Conservation (phyloP, 2,113 vertebrate species). For the Rhizomys pruinosus region DNA sequence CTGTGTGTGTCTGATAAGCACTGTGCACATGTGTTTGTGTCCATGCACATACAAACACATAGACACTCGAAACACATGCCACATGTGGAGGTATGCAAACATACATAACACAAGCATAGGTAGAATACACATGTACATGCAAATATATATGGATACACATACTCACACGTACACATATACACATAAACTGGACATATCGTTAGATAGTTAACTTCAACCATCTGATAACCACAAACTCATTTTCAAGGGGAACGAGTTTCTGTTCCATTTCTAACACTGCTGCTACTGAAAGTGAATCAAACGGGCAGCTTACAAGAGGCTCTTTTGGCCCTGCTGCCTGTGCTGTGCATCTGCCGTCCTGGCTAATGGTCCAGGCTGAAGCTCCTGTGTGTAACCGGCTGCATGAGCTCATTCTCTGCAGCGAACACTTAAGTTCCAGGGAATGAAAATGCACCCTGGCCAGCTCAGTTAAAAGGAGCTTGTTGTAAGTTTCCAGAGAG, state of each 20-base stretch:
- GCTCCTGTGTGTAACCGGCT: neutral
- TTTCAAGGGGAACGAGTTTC: neutral
- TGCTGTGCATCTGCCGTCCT: accelerated
- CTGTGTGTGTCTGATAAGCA: neutral
- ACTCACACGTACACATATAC: accelerated
- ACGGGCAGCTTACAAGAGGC: neutral
- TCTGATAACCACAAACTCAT: neutral
- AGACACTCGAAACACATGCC: no score
- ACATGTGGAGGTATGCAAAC: accelerated
- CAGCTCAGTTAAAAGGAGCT: slow-evolving; percentile 65
- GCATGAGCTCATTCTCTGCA: slow-evolving; percentile 20
- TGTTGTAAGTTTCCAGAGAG: slow-evolving; percentile 68
- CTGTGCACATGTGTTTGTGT: no score
- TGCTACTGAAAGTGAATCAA: neutral
- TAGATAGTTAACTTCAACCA: neutral
- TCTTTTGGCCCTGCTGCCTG: accelerated
- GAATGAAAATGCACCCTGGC: neutral
- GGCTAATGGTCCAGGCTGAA: neutral
- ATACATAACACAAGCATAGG: neutral
- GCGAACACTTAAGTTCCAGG: neutral
- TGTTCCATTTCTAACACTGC: neutral
- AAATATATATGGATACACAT: neutral
- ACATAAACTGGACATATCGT: neutral
- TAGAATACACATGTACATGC: neutral
- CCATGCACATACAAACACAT: neutral